Evolutionary conservation across 2,797 vertebrate species (phyloP).

Genomic region (Anguilla megastoma): DNA sequence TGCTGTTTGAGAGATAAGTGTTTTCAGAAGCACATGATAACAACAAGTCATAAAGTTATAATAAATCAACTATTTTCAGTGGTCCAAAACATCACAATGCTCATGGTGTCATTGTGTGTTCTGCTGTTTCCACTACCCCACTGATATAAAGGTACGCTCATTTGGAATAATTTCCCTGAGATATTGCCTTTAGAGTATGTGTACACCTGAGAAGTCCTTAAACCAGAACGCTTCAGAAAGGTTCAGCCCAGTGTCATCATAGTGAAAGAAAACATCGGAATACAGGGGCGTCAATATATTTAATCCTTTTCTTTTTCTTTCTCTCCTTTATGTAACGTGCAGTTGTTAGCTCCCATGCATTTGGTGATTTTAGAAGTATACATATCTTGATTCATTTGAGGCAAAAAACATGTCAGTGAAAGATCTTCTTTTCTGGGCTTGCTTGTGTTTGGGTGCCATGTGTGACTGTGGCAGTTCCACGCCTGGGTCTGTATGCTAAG

Average conservation of each 20-base stretch:
- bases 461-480: neutral
- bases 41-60: neutral
- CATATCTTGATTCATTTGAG: neutral
- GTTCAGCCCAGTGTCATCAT: neutral
- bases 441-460: neutral
- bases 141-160: neutral
- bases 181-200: neutral
- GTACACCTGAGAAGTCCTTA: neutral
- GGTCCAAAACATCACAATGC: neutral
- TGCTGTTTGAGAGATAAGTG: neutral
- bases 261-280: neutral
- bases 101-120: neutral
- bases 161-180: neutral
- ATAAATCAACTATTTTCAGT: neutral
- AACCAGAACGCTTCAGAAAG: neutral
- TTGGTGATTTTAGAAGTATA: neutral
- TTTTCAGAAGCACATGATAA: neutral
- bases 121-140: neutral
- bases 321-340: neutral
- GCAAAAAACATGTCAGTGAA: neutral
- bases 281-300: neutral
- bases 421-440: neutral
- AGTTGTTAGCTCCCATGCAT: neutral
- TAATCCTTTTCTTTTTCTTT: neutral
- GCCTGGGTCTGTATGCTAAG: neutral